Percentiles rank a stretch among this genome's conserved stretches.
Conservation (phyloP, 2,888 invertebrate species). For the Euphydryas editha region DNA sequence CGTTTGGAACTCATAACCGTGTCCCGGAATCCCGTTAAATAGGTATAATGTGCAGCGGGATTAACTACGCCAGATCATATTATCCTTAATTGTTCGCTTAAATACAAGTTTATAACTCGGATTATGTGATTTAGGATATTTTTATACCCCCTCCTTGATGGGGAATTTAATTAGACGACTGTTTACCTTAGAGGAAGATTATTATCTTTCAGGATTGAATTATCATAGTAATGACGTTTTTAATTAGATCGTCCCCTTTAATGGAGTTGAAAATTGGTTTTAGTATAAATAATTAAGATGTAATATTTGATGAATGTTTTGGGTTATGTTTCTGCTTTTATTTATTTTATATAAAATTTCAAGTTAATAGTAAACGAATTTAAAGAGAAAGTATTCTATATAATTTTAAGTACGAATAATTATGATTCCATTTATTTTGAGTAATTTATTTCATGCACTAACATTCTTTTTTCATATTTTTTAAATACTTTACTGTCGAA, state of each 20-base stretch:
- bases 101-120: slow-evolving; percentile 68
- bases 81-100: slow-evolving; percentile 74
- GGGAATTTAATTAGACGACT: slow-evolving; percentile 25
- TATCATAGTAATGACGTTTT: not conserved
- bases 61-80: slow-evolving; percentile 73
- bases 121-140: slow-evolving; percentile 46
- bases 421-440: no score
- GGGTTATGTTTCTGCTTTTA: no score
- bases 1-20: slow-evolving; percentile 66
- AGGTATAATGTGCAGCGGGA: slow-evolving; percentile 76
- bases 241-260: slow-evolving; percentile 7
- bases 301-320: no score
- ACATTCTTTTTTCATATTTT: no score
- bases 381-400: no score
- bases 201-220: not conserved
- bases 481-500: no score
- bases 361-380: no score
- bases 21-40: slow-evolving; percentile 75
- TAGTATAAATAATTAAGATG: not conserved
- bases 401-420: no score
- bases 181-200: slow-evolving; percentile 14
- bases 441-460: no score
- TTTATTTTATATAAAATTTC: no score
- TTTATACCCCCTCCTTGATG: slow-evolving; percentile 21
- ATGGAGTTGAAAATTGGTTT: not conserved